These are phyloP conservation scores for Bovichtus diacanthus DNA, from an alignment of 2,797 vertebrate species.

Conservation along the genomic window DNA sequence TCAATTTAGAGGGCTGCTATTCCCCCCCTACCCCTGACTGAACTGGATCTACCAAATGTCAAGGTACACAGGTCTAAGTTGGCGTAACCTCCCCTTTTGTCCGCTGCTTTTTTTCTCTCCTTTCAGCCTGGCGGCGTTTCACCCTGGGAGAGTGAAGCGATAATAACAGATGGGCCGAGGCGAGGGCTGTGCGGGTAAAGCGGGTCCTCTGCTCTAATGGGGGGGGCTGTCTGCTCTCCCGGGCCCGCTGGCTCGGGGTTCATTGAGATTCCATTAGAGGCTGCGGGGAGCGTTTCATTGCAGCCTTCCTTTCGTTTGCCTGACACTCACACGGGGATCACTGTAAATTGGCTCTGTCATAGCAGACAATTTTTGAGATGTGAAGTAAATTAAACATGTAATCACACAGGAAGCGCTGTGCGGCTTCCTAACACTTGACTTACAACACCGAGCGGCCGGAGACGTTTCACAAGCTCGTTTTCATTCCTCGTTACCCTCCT, in stretches of 20 bases:
- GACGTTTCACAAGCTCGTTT: constrained; percentile 56
- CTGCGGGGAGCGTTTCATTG: constrained; percentile 59
- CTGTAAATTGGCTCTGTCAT: constrained; percentile 85
- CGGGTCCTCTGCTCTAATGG: constrained; percentile 75
- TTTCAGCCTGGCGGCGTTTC: constrained; percentile 53
- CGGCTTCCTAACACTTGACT: constrained; percentile 63
- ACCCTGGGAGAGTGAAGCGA: constrained; percentile 74
- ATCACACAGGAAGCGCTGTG: constrained; percentile 76
- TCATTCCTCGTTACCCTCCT: constrained; percentile 47
- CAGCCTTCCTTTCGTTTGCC: constrained; percentile 68
- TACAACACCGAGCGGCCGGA: constrained; percentile 26
- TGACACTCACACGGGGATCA: constrained; percentile 81
- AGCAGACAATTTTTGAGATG: constrained; percentile 81
- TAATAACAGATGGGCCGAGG: constrained; percentile 80
- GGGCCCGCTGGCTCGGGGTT: constrained; percentile 71
- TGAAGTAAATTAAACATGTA: constrained; percentile 87
- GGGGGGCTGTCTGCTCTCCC: constrained; percentile 71
- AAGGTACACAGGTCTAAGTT: constrained; percentile 78
- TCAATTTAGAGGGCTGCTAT: constrained; percentile 82
- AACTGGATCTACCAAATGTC: constrained; percentile 79
- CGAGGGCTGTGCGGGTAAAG: constrained; percentile 75
- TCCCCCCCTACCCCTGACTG: constrained; percentile 44
- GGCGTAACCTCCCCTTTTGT: constrained; percentile 71
- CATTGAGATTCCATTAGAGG: constrained; percentile 87
- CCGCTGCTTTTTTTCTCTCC: constrained; percentile 32